Base-by-base conservation (phyloP, 2,797 vertebrate genomes). In the Acipenser ruthenus region DNA sequence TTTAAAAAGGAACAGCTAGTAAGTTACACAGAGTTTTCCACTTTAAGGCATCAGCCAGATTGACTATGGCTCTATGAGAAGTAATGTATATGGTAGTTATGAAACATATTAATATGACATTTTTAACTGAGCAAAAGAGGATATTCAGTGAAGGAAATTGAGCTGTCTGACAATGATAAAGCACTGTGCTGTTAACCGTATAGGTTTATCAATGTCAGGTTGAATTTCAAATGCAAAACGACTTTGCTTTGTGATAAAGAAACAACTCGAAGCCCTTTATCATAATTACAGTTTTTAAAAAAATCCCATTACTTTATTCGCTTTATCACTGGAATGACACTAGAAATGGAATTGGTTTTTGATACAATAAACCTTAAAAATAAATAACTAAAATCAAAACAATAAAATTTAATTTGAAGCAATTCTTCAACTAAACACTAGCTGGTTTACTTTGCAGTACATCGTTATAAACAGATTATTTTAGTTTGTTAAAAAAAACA, bases 191-290 rank as follows among this genome's bases (percentile, higher is more conserved):
- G 78, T 81, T 81, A 64, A 68, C 81, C 82, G 76, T 79, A 83
- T 78, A 80, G 84, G 79, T 84, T 89, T 88, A 89, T 90, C 86
- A 87, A 85, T 87, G 87, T 85, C 87, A 83, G 74, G 75, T 79
- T 80, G 61, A 71, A 84, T 85, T 84, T 79, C 84, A 83, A 79
- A 84, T 86, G 86, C 83, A 84, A 86, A 84, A 85, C 84, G 83
- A 81, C 86, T 83, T 79, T 77, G 85, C 80, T 65, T 80, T 63
- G 79, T 53, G 88, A 90, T 90, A 90, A 90, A 85, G 83, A 85
- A 84, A 87, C 87, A 88, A 83, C 87, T 85, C 77, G 86, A 83
- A 89, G 84, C 80, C 81, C 85, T 90, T 90, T 90, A 90, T 90
- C 89, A 90, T 90, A 90, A 90, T 90, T 90, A 89, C 84, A 86